A percentile compares a stretch with the other conserved stretches of the same genome.
These are phyloP conservation scores for Maniola jurtina DNA, from an alignment of 1,140 invertebrate genomes.

Conservation along the genomic window DNA sequence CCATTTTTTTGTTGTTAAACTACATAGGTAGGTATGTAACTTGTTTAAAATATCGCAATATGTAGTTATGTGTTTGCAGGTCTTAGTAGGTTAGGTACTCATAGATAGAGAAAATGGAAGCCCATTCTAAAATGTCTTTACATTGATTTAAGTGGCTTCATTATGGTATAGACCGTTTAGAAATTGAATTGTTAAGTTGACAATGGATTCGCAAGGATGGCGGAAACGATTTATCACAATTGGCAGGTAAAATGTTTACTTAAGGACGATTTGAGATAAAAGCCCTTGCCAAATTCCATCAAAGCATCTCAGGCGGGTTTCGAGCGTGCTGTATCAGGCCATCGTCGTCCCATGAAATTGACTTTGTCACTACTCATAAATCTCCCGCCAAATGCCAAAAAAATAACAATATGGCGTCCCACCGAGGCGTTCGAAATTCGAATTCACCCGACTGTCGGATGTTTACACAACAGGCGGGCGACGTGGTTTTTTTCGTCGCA, in stretches of 20 bases:
- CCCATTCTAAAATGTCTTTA: not conserved
- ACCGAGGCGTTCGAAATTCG: conserved; percentile 42
- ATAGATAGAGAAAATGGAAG: not conserved
- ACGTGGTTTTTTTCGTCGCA: conserved; percentile 38
- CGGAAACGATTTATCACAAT: conserved; percentile 67
- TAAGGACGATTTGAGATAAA: conserved; percentile 70
- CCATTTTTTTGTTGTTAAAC: no score
- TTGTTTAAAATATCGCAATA: no score
- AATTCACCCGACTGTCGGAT: conserved; percentile 50
- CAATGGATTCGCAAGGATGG: conserved; percentile 40
- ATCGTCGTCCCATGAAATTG: conserved; percentile 65
- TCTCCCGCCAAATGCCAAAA: conserved; percentile 56
- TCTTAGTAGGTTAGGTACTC: not conserved
- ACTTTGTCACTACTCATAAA: conserved; percentile 74
- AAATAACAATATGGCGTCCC: conserved; percentile 52
- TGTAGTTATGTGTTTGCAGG: no score
- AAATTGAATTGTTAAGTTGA: conserved; percentile 64
- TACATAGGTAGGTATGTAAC: no score
- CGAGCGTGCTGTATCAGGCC: conserved; percentile 37
- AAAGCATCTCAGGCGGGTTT: conserved; percentile 40
- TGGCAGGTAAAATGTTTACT: conserved; percentile 72
- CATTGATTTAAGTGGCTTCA: conserved; percentile 1
- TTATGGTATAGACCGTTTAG: not conserved
- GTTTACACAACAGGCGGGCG: conserved; percentile 65
- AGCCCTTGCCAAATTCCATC: conserved; percentile 69